phyloP scores from a whole-genome alignment of 2,797 vertebrate species.

The Myoxocephalus aenaeus region DNA sequence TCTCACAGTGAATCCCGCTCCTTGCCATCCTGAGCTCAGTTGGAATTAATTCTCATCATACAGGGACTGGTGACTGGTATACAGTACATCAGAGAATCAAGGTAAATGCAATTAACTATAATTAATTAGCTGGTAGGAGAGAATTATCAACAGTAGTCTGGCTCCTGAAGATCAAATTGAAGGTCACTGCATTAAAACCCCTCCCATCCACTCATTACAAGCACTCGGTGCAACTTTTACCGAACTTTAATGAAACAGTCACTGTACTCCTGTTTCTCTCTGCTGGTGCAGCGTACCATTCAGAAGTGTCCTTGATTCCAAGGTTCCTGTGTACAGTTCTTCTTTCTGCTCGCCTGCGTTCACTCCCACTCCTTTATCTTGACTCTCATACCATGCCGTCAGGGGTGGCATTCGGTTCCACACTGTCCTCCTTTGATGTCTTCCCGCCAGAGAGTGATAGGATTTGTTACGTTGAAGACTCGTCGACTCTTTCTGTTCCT shows the following conservation, averaged over 20 bases:
- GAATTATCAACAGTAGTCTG: slow-evolving; percentile 24
- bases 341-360: slow-evolving; percentile 24
- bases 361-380: slow-evolving; percentile 57
- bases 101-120: slow-evolving; percentile 38
- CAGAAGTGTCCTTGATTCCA: slow-evolving; percentile 39
- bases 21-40: background rate
- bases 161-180: slow-evolving; percentile 32
- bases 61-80: background rate
- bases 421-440: slow-evolving; percentile 74
- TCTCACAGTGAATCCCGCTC: background rate
- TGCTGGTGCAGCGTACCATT: background rate
- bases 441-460: slow-evolving; percentile 52
- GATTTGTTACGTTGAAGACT: slow-evolving; percentile 50
- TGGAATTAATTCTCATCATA: slow-evolving; percentile 14
- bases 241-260: slow-evolving; percentile 6
- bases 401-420: slow-evolving; percentile 56
- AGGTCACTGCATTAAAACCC: slow-evolving; percentile 27
- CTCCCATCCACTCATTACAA: slow-evolving; percentile 10
- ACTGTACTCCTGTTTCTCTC: background rate
- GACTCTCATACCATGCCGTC: slow-evolving; percentile 60
- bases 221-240: background rate
- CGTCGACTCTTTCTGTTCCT: slow-evolving; percentile 37
- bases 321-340: slow-evolving; percentile 44
- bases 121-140: slow-evolving; percentile 33
- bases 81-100: slow-evolving; percentile 37